Base-by-base conservation (phyloP, 2,888 invertebrate species). In the Eupithecia centaureata region DNA sequence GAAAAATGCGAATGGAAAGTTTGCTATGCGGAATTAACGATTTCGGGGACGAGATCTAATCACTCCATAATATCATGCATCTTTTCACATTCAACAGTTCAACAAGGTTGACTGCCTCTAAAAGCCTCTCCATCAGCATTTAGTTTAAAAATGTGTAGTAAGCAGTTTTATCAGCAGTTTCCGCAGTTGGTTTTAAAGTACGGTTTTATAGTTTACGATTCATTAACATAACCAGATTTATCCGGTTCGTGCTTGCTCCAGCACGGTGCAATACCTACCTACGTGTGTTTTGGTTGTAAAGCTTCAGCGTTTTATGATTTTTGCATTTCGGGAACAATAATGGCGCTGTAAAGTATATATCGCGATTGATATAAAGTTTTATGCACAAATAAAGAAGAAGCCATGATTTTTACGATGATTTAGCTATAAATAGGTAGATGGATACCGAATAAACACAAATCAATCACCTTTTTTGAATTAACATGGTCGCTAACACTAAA, bases 261-360 rank as follows among this genome's bases (percentile, higher is more conserved):
- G 27, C 52, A 27, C 27, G 27, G 27, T 74, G 72, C 73, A 52
- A 15, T 25, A 27, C 52, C 72, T 68, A 77, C n/a, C n/a, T 75
- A 77, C 71, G 62, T 62, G 68, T 72, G 74, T 75, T 75, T 71
- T 35, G 74, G 73, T 60, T 61, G 32, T 71, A 73, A 73, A 76
- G 67, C 67, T 56, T 72, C 75, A 75, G 59, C 66, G 58, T 67
- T 70, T 64, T 67, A 70, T 64, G 67, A 67, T 67, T 67, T 61
- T 70, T 64, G 64, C 64, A 61, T 64, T 61, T 58, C 57, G 28
- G 63, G 57, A 61, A 32, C 63, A 63, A 56, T 63, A 52, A 67
- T 38, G 38, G 18, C 28, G 35, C 7, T 54, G 51, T 33, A 51
- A 61, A 61, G 28, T 47, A 22, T 47, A 47, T 47, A 47, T 47